These are phyloP conservation scores for Morone chrysops DNA, from an alignment of 2,113 vertebrate species.

Conservation along the genomic window DNA sequence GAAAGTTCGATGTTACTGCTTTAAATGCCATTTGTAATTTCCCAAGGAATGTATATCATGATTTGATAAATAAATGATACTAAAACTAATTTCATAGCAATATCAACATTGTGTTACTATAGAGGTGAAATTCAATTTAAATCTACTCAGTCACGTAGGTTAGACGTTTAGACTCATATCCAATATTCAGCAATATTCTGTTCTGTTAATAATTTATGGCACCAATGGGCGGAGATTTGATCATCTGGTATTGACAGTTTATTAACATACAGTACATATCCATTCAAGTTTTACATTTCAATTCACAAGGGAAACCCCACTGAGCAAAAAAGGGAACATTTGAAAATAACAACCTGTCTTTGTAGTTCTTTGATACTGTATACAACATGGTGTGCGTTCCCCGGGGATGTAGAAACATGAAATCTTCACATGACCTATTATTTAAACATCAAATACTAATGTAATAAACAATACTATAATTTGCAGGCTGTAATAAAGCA, in stretches of 20 bases:
- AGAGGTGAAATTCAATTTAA: background rate
- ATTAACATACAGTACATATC: background rate
- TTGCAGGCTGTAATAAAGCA: background rate
- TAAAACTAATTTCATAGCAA: background rate
- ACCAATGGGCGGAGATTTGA: background rate
- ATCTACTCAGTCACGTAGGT: background rate
- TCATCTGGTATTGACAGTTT: background rate
- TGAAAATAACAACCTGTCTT: background rate
- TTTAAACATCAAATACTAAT: background rate
- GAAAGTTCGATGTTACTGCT: too few species aligned
- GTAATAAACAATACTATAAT: background rate
- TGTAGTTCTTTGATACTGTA: background rate
- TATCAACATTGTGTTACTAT: background rate
- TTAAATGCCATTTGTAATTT: background rate
- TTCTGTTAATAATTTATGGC: background rate
- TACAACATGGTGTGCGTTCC: background rate
- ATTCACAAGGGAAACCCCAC: background rate
- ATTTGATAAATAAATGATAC: background rate
- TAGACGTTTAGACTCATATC: background rate
- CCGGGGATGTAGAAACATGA: background rate
- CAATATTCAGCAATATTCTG: background rate
- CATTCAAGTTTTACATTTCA: background rate
- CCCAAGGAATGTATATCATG: background rate
- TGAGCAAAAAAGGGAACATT: background rate
- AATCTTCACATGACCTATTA: background rate